Conservation (phyloP, 2,797 vertebrate genomes). For the Morus bassanus region DNA sequence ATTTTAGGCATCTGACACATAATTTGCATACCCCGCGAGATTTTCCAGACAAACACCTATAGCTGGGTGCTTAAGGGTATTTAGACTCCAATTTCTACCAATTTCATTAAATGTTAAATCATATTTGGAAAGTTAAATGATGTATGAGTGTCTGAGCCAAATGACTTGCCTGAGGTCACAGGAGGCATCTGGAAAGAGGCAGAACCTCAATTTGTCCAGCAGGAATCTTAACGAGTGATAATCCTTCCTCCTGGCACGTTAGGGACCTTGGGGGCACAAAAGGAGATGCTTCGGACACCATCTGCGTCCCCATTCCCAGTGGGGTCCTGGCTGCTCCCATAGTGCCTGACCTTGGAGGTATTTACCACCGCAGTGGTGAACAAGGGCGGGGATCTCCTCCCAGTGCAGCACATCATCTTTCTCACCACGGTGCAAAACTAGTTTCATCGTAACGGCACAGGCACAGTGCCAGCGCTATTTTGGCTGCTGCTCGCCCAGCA, state of each 20-base stretch:
- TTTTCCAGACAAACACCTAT: neutral
- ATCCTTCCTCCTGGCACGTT: neutral
- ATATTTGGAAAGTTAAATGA: neutral
- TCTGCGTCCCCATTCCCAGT: neutral
- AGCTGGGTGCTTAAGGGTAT: neutral
- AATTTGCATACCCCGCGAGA: neutral
- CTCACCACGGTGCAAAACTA: neutral
- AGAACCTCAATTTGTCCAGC: neutral
- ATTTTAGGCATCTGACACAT: neutral
- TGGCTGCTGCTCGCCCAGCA: neutral
- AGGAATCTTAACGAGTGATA: neutral
- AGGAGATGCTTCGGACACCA: neutral
- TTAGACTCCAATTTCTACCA: neutral
- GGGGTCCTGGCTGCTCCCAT: neutral
- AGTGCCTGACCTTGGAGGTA: neutral
- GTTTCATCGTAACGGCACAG: neutral
- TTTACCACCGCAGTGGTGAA: neutral
- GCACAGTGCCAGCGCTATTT: neutral
- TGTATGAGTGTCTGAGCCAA: neutral
- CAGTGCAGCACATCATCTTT: neutral
- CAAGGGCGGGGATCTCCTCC: neutral
- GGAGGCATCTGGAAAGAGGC: neutral
- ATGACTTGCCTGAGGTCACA: neutral
- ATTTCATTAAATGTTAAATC: neutral
- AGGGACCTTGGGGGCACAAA: neutral